Conservation (phyloP, 2,797 vertebrate genomes). For the Rhabdophis nuchalis region DNA sequence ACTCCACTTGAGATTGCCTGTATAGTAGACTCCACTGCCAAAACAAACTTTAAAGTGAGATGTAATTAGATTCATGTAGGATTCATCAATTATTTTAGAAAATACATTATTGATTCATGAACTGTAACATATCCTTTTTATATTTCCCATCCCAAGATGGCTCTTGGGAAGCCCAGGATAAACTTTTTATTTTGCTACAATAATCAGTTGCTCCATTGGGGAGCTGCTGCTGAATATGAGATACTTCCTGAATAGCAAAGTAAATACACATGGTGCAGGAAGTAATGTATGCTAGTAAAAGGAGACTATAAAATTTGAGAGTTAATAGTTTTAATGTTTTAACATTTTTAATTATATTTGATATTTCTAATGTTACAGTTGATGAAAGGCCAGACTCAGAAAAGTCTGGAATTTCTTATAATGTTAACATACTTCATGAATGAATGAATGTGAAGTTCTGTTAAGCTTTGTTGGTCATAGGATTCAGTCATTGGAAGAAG, state of each 20-base stretch:
- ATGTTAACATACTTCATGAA: neutral
- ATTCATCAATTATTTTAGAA: neutral
- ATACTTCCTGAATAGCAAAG: neutral
- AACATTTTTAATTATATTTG: slow-evolving; percentile 4
- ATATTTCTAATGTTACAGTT: neutral
- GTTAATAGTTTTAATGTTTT: neutral
- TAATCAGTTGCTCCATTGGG: neutral
- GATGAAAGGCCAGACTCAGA: neutral
- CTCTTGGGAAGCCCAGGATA: neutral
- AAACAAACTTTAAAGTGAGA: neutral
- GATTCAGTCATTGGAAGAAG: neutral
- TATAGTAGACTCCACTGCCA: neutral
- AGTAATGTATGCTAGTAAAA: neutral
- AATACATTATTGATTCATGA: neutral
- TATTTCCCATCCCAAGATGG: neutral
- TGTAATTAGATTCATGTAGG: neutral
- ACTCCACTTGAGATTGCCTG: neutral
- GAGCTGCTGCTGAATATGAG: neutral
- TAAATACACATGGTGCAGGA: neutral
- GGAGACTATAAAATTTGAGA: neutral
- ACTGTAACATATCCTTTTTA: neutral
- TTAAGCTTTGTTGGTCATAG: neutral
- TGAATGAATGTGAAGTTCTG: neutral
- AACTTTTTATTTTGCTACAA: neutral
- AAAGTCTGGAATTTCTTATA: neutral